Evolutionary conservation across 2,113 vertebrate species (phyloP).

Genomic region (Morphnarchus princeps): DNA sequence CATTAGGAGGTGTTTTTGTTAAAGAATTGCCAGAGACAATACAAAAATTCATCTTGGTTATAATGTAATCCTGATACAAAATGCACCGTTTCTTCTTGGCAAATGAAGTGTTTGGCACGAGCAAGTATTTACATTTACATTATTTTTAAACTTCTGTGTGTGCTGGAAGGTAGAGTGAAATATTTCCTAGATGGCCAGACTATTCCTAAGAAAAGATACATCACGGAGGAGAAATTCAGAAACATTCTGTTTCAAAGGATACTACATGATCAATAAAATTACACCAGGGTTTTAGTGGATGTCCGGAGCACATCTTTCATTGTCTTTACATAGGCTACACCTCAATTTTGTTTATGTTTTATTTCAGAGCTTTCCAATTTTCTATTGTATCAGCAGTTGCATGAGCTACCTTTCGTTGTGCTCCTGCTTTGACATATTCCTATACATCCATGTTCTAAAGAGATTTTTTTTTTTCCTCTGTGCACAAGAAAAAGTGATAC

Average conservation of each 20-base stretch:
- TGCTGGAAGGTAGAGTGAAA: not conserved
- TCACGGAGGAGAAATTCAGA: not conserved
- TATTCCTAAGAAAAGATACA: not conserved
- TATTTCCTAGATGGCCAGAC: not conserved
- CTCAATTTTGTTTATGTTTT: not conserved
- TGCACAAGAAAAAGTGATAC: not conserved
- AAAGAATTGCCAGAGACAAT: not conserved
- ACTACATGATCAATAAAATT: rapidly evolving
- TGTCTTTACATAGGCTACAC: not conserved
- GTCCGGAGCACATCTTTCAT: not conserved
- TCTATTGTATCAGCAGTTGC: not conserved
- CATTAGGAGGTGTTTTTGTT: not conserved
- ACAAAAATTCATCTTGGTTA: not conserved
- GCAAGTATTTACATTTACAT: not conserved
- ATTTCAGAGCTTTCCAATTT: not conserved
- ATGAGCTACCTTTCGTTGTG: not conserved
- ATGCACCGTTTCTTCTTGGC: not conserved
- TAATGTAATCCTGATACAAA: not conserved
- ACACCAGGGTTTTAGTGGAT: not conserved
- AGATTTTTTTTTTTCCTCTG: not conserved
- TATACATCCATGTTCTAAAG: not conserved
- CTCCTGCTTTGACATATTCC: not conserved
- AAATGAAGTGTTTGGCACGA: not conserved
- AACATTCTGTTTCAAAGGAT: not conserved
- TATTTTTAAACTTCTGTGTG: not conserved